Evolutionary conservation across 2,888 invertebrate species (phyloP).

Genomic region (Tillus elongatus): DNA sequence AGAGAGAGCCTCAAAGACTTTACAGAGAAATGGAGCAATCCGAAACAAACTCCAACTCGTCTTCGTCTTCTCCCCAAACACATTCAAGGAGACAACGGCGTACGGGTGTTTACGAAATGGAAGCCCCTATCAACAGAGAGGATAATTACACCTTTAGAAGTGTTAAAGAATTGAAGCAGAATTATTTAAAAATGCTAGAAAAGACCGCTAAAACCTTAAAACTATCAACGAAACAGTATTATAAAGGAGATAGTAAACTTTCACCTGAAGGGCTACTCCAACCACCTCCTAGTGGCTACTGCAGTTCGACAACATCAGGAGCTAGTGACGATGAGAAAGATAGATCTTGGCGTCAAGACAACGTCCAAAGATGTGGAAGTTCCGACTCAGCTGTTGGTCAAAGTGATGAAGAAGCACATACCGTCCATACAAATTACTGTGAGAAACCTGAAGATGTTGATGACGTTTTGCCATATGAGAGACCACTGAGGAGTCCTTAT

Average conservation of each 20-base stretch:
- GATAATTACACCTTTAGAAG: slow-evolving; percentile 28
- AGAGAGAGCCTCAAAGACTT: neutral
- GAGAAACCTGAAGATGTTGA: slow-evolving; percentile 23
- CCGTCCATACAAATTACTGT: slow-evolving; percentile 22
- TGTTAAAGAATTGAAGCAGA: slow-evolving; percentile 33
- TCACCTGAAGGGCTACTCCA: slow-evolving; percentile 25
- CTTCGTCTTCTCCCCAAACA: neutral
- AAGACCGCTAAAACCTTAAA: slow-evolving; percentile 26
- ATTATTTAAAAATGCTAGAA: slow-evolving; percentile 34
- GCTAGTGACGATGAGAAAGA: slow-evolving; percentile 38
- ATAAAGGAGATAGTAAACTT: neutral
- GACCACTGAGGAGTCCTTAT: slow-evolving; percentile 27
- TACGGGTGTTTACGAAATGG: slow-evolving; percentile 34
- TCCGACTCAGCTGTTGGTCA: slow-evolving; percentile 46
- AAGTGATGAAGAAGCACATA: slow-evolving; percentile 42
- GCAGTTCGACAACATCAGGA: slow-evolving; percentile 35
- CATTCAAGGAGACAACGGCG: slow-evolving; percentile 30
- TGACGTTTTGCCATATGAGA: slow-evolving; percentile 7
- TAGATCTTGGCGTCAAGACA: slow-evolving; percentile 21
- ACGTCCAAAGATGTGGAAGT: slow-evolving; percentile 43
- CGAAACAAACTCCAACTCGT: no score
- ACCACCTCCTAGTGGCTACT: slow-evolving; percentile 38
- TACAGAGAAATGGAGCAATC: neutral
- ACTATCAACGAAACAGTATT: slow-evolving; percentile 5
- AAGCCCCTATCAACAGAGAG: slow-evolving; percentile 18